Evolutionary conservation across 2,797 vertebrate species (phyloP).

Genomic region (Karalla daura): DNA sequence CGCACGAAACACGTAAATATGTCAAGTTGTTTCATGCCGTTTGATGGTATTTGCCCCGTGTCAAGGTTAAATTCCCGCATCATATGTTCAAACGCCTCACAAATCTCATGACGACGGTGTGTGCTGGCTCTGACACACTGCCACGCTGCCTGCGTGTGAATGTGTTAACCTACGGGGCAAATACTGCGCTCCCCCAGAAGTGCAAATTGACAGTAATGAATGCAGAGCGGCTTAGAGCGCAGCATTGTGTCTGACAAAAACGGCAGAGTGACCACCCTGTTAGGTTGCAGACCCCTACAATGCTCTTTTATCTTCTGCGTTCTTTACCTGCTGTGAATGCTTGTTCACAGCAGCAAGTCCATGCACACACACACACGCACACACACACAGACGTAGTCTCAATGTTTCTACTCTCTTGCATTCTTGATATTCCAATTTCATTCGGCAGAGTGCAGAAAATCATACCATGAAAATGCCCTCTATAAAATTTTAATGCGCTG

Average conservation of each 20-base stretch:
- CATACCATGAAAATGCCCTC: conserved; percentile 1
- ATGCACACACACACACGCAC: neutral
- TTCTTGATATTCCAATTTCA: neutral
- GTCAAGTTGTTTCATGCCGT: conserved; percentile 20
- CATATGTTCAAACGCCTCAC: conserved; percentile 53
- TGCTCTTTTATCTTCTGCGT: conserved; percentile 28
- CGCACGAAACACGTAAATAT: conserved; percentile 28
- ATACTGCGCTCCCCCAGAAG: conserved; percentile 51
- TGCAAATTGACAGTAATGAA: conserved; percentile 80
- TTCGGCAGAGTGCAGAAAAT: conserved; percentile 5
- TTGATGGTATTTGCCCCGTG: conserved; percentile 42
- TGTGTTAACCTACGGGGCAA: conserved; percentile 70
- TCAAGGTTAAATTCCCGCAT: conserved; percentile 60
- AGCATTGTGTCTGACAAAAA: conserved; percentile 51
- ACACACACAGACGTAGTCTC: too few species aligned
- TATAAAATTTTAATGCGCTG: conserved; percentile 23
- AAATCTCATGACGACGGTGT: conserved; percentile 58
- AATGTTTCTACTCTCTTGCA: neutral
- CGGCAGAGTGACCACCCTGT: conserved; percentile 51
- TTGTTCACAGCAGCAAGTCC: neutral
- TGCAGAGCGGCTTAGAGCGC: conserved; percentile 64
- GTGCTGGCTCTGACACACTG: conserved; percentile 45
- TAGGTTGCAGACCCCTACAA: conserved; percentile 54
- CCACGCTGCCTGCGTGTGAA: conserved; percentile 53
- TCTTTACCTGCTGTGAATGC: conserved; percentile 17